Evolutionary conservation across 2,113 vertebrate genomes (phyloP).

Genomic region (Elgaria multicarinata): DNA sequence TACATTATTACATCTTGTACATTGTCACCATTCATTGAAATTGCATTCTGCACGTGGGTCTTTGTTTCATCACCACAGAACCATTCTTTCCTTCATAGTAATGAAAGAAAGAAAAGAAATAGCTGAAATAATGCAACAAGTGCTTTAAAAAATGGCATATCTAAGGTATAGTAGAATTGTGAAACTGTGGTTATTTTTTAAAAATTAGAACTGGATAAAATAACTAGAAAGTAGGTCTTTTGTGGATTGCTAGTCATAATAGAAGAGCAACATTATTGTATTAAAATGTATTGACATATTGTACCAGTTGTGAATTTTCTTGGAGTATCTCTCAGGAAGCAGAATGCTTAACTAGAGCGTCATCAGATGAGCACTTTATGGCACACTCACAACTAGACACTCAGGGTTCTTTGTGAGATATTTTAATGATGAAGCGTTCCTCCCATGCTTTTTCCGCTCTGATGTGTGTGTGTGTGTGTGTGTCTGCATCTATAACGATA

Average conservation of each 20-base stretch:
- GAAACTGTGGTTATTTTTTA: neutral
- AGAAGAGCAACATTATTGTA: neutral
- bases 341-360: too few species aligned
- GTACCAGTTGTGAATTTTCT: too few species aligned
- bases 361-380: too few species aligned
- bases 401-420: too few species aligned
- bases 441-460: too few species aligned
- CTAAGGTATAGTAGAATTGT: constrained; percentile 1
- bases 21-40: constrained; percentile 36
- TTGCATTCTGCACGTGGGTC: constrained; percentile 15
- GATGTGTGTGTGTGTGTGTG: too few species aligned
- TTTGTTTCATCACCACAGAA: constrained; percentile 19
- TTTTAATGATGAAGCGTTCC: too few species aligned
- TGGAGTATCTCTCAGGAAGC: too few species aligned
- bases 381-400: too few species aligned
- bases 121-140: neutral
- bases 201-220: neutral
- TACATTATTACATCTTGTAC: constrained; percentile 25
- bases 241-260: neutral
- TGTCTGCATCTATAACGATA: too few species aligned
- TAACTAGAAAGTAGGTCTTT: neutral
- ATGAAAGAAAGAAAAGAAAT: neutral
- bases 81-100: constrained; percentile 16
- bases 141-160: neutral
- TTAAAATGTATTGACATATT: neutral